These are phyloP conservation scores for Cyrtodaria siliqua DNA, from an alignment of 2,888 invertebrate species.

Conservation along the genomic window DNA sequence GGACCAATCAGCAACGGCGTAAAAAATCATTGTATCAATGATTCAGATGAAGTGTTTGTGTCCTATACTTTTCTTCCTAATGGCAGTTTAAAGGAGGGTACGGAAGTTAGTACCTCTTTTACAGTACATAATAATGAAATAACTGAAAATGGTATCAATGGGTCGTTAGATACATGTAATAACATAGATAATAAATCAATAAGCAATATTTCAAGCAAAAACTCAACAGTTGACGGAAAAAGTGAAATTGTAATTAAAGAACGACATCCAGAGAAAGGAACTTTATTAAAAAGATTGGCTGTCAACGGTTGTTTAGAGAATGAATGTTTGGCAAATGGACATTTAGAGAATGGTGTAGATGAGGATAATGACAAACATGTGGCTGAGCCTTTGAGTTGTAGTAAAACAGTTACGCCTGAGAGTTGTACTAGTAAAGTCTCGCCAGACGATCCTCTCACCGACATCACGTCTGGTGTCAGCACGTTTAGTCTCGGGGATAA, in stretches of 20 bases:
- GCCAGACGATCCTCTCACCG: slow-evolving; percentile 10
- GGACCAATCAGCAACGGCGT: slow-evolving; percentile 17
- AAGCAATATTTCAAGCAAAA: no score
- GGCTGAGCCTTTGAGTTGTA: background rate
- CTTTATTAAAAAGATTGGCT: background rate
- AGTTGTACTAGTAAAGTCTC: background rate
- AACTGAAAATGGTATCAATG: no score
- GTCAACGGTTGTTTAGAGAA: slow-evolving; percentile 30
- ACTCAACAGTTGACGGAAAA: no score
- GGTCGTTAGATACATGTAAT: no score
- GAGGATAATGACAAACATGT: slow-evolving; percentile 1
- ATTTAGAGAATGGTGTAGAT: slow-evolving; percentile 3
- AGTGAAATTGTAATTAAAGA: slow-evolving; percentile 2
- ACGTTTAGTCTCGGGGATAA: slow-evolving; percentile 40
- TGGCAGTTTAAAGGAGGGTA: slow-evolving; percentile 29
- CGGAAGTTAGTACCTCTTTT: background rate
- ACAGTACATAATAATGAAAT: no score
- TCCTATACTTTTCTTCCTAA: slow-evolving; percentile 36
- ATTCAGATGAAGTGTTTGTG: slow-evolving; percentile 27
- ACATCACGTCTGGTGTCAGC: slow-evolving; percentile 41
- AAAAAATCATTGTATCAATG: no score
- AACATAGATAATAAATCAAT: no score
- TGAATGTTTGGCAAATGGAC: slow-evolving; percentile 10
- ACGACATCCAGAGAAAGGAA: background rate
- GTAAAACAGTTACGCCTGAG: background rate